phyloP scores from a whole-genome alignment of 2,113 vertebrate species.

The Labeo catla region DNA sequence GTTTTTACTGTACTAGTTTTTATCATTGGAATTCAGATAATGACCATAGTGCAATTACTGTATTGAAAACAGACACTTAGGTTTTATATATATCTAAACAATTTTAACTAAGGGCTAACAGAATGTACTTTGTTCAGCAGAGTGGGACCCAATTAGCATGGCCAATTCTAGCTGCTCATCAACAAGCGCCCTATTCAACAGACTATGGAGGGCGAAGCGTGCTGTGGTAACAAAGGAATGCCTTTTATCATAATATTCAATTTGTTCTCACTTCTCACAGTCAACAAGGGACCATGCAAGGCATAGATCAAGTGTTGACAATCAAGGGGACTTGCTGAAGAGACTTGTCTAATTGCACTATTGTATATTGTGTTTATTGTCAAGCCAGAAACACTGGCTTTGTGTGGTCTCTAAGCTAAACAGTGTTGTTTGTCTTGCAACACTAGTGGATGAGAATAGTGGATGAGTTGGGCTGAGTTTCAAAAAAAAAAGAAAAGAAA shows the following conservation, averaged over 20 bases:
- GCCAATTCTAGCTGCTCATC: conserved; percentile 15
- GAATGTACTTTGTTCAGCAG: neutral
- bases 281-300: conserved; percentile 39
- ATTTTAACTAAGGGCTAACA: conserved; percentile 40
- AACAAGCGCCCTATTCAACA: neutral
- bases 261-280: conserved; percentile 17
- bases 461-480: neutral
- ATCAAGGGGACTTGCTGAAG: conserved; percentile 20
- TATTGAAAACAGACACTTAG: conserved; percentile 12
- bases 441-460: neutral
- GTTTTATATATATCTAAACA: conserved; percentile 29
- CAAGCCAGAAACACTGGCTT: neutral
- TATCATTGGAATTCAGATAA: neutral
- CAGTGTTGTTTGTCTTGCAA: conserved; percentile 3
- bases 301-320: conserved; percentile 47
- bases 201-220: conserved; percentile 17
- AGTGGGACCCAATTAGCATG: neutral
- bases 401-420: conserved; percentile 24
- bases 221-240: conserved; percentile 26
- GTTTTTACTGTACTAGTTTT: neutral
- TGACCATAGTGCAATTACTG: neutral
- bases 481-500: neutral
- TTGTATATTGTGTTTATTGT: conserved; percentile 9
- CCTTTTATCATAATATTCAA: conserved; percentile 53
- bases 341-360: conserved; percentile 21